These are phyloP conservation scores for Tenthredo mesomela DNA, from an alignment of 2,888 invertebrate genomes.

Conservation along the genomic window DNA sequence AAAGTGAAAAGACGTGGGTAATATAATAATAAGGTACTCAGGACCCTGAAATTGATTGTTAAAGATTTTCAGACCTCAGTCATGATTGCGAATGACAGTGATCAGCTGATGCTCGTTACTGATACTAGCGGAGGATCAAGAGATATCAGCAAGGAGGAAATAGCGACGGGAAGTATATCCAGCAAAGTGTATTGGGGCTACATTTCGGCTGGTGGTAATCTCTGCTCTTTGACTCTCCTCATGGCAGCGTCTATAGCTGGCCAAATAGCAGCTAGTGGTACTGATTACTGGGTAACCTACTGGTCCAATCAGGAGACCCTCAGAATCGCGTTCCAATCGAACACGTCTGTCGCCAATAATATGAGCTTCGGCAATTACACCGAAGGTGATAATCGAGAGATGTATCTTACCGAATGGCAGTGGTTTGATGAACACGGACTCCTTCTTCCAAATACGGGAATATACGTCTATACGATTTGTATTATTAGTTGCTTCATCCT, in stretches of 20 bases:
- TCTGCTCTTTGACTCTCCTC: conserved; percentile 78
- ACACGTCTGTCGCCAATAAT: conserved; percentile 43
- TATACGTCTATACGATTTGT: conserved; percentile 76
- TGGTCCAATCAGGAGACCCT: conserved; percentile 79
- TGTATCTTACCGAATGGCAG: neutral
- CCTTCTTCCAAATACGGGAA: conserved; percentile 63
- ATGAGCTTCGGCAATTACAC: conserved; percentile 30
- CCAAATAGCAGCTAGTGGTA: conserved; percentile 83
- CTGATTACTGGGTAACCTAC: conserved; percentile 87
- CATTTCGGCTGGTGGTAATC: conserved; percentile 81
- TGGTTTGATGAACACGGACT: conserved; percentile 64
- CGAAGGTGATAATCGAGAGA: neutral
- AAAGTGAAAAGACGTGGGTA: neutral
- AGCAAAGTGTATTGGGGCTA: conserved; percentile 77
- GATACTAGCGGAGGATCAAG: neutral
- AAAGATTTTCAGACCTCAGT: neutral
- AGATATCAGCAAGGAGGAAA: neutral
- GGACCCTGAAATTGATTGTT: neutral
- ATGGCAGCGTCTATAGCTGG: conserved; percentile 73
- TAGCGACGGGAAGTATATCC: conserved; percentile 75
- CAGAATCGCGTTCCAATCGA: neutral
- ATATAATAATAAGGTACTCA: neutral
- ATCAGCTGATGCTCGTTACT: neutral
- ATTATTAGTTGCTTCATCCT: conserved; percentile 71
- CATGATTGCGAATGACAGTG: neutral